These are phyloP conservation scores for Cephalopterus ornatus DNA, from an alignment of 2,113 vertebrate genomes.

Conservation along the genomic window DNA sequence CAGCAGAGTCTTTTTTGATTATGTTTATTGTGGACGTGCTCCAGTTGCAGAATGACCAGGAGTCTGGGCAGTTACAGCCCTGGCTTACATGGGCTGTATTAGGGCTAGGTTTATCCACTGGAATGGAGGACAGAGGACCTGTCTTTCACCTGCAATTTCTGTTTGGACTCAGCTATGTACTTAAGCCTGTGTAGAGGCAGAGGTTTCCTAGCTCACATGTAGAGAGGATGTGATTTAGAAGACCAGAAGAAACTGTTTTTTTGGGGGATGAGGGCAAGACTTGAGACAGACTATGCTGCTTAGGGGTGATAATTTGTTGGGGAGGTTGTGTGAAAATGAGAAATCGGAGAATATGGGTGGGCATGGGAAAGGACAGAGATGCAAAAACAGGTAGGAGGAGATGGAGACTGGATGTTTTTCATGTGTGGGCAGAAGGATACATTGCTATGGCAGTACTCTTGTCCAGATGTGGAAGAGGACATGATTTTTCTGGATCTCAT, in stretches of 20 bases:
- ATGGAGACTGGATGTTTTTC: rapidly evolving
- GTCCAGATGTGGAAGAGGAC: neutral
- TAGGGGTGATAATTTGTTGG: neutral
- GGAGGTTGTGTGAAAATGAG: neutral
- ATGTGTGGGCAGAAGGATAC: neutral
- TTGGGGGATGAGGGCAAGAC: neutral
- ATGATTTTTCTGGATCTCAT: neutral
- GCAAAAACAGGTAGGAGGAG: neutral
- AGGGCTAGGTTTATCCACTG: neutral
- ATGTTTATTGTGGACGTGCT: neutral
- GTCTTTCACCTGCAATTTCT: neutral
- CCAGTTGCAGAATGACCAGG: neutral
- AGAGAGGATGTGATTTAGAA: neutral
- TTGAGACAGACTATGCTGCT: neutral
- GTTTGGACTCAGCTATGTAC: neutral
- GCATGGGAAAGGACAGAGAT: neutral
- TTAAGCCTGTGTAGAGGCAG: neutral
- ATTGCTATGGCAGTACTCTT: neutral
- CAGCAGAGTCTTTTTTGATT: neutral
- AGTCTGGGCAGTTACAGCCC: neutral
- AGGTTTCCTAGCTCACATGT: neutral
- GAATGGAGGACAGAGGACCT: neutral
- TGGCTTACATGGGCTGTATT: neutral
- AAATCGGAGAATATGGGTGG: neutral
- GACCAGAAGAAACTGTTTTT: neutral